Evolutionary conservation across 2,113 vertebrate species (phyloP).

Genomic region (Holacanthus passer): DNA sequence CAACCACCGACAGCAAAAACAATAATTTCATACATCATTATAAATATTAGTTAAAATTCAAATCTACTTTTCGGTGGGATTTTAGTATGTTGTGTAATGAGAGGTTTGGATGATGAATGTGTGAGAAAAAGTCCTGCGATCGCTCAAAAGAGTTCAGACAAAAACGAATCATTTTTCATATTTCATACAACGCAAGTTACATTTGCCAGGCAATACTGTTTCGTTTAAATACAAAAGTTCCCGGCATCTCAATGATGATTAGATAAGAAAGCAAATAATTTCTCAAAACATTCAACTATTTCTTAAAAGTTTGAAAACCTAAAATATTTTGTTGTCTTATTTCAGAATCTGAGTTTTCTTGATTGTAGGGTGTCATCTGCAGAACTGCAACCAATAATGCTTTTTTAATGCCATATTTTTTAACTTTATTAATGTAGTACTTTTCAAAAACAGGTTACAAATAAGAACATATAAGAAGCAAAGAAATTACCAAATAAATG

Average conservation of each 20-base stretch:
- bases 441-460: no score
- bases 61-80: constrained; percentile 72
- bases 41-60: constrained; percentile 82
- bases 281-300: not conserved
- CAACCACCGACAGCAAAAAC: constrained; percentile 79
- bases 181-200: not conserved
- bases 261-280: not conserved
- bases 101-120: constrained; percentile 64
- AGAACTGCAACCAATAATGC: not conserved
- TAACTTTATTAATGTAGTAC: no score
- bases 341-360: not conserved
- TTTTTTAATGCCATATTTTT: not conserved
- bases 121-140: constrained; percentile 1
- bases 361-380: not conserved
- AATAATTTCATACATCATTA: constrained; percentile 84
- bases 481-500: no score
- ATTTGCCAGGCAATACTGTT: not conserved
- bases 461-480: no score
- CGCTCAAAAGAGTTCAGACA: not conserved
- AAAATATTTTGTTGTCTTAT: not conserved
- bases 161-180: not conserved
- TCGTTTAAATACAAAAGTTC: not conserved
- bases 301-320: not conserved
- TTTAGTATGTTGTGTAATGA: constrained; percentile 73
- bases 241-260: not conserved